Evolutionary conservation across 2,888 invertebrate species (phyloP).

Genomic region (Boloria euphrosyne): DNA sequence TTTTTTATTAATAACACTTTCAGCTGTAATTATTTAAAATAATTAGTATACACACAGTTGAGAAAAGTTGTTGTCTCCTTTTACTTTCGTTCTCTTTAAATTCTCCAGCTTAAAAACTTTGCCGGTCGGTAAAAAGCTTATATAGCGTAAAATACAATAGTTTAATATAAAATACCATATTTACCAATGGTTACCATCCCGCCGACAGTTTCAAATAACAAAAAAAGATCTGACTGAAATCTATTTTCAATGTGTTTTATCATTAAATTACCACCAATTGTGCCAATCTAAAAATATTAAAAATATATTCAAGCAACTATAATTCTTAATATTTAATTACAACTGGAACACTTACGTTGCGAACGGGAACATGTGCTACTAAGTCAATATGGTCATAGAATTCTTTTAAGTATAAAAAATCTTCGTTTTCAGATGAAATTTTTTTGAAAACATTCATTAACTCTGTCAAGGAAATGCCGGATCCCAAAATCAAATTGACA

Average conservation of each 20-base stretch:
- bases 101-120: no score
- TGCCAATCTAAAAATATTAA: conserved; percentile 79
- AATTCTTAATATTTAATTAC: background rate
- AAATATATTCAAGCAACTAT: background rate
- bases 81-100: no score
- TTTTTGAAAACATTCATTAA: conserved; percentile 73
- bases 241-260: conserved; percentile 85
- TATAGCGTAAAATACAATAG: background rate
- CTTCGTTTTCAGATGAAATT: conserved; percentile 59
- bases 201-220: conserved; percentile 83
- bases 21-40: conserved; percentile 47
- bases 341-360: conserved; percentile 81
- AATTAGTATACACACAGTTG: background rate
- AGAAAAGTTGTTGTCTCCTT: no score
- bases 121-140: no score
- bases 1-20: conserved; percentile 43
- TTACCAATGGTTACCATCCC: conserved; percentile 67
- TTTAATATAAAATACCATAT: background rate
- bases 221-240: conserved; percentile 89
- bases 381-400: conserved; percentile 86
- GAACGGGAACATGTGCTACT: conserved; percentile 87
- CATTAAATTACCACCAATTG: conserved; percentile 86
- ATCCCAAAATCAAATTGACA: conserved; percentile 66
- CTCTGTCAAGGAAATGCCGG: conserved; percentile 66
- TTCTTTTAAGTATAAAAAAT: conserved; percentile 83